Evolutionary conservation across 2,113 vertebrate species (phyloP).

Genomic region (Leptosomus discolor): DNA sequence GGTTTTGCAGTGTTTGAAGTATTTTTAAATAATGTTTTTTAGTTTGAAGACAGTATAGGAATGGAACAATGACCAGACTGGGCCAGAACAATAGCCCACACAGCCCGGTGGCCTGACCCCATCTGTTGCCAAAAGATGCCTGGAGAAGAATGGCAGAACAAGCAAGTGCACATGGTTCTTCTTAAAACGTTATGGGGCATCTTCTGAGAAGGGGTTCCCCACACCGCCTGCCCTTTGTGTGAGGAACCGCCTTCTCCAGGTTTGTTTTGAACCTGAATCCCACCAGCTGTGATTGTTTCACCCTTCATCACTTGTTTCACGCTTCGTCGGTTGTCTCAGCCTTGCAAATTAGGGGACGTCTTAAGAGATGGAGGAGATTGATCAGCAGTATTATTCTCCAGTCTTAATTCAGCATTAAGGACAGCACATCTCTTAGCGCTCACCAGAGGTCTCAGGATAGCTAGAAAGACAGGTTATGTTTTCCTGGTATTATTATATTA

Average conservation of each 20-base stretch:
- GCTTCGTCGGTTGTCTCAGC: neutral
- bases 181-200: neutral
- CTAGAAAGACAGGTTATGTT: neutral
- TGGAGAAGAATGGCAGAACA: neutral
- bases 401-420: neutral
- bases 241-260: neutral
- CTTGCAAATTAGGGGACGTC: neutral
- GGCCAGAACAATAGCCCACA: neutral
- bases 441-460: neutral
- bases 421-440: neutral
- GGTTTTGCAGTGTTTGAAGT: neutral
- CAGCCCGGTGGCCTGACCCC: accelerated
- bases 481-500: neutral
- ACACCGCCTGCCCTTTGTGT: neutral
- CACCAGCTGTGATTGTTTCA: neutral
- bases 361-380: neutral
- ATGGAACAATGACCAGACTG: neutral
- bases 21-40: neutral
- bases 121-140: neutral
- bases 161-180: accelerated
- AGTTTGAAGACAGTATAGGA: neutral
- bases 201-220: neutral
- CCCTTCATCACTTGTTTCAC: neutral
- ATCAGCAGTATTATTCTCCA: neutral
- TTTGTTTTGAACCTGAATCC: neutral